Base-by-base conservation (phyloP, 2,888 invertebrate species). In the Chaitophorus viminalis region DNA sequence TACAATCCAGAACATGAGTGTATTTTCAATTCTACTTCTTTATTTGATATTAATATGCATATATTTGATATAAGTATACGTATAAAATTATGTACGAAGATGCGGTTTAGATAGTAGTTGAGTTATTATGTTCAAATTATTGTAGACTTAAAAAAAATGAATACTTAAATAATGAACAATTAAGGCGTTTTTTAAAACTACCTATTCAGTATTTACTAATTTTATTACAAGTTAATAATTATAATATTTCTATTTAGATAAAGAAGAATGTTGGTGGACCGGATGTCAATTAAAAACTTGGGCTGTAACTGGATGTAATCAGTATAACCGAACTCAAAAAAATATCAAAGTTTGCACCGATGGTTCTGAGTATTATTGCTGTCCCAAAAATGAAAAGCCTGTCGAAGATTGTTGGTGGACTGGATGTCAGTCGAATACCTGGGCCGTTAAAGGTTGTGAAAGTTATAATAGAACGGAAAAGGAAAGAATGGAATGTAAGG, bases 201-300 rank as follows among this genome's bases (percentile, higher is more conserved):
- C n/a, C n/a, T n/a, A n/a, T n/a, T n/a, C n/a, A n/a, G n/a, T n/a
- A 46, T 46, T 46, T 1, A 11, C 46, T 46, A 3, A 46, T 14
- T 11, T 46, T 46, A 46, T 11, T 46, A 14, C 11, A 46, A 46
- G 11, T 46, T 46, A 46, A 14, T 46, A 14, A 46, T 2, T 60
- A 60, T 60, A 60, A 0, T 60, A 60, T 60, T 21, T 18, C 6
- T 60, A 5, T 25, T 60, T 46, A 82, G 65, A 0, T 9, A 18
- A 70, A 31, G 31, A 39, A 54, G 46, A 68, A 5, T 89, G 89
- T 31, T 88, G 88, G 82, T 89, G 89, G 89, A 89, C 89, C 17
- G 89, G 89, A 1, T 89, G 89, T 75, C 88, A 89, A 78, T 21
- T 36, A 65, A 87, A 68, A n/a, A 39, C 85, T 21, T 89, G 89